A percentile compares a stretch with the other conserved stretches of the same genome.
Conservation (phyloP, 2,797 vertebrate species). For the Sebastes hubbsi region DNA sequence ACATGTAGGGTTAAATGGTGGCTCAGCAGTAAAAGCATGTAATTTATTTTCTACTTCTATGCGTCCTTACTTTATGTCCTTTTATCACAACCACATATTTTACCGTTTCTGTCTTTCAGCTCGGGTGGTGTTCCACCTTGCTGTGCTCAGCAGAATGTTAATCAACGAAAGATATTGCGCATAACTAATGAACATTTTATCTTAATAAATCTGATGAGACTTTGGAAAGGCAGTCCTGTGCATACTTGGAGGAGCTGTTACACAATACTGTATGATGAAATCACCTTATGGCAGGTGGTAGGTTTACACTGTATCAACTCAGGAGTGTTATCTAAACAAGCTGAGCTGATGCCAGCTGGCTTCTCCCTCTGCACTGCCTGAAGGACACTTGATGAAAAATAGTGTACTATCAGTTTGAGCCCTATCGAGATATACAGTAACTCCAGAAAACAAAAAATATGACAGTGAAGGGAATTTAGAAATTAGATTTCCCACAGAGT, state of each 20-base stretch:
- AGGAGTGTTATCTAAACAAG: conserved; percentile 68
- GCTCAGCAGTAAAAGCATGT: background rate
- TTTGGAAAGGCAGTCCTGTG: background rate
- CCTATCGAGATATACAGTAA: conserved; percentile 40
- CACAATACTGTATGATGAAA: conserved; percentile 51
- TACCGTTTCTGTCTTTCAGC: background rate
- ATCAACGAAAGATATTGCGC: conserved; percentile 6
- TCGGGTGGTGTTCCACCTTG: conserved; percentile 1
- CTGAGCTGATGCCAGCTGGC: conserved; percentile 69
- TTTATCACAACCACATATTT: background rate
- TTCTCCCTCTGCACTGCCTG: conserved; percentile 51
- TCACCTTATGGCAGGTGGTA: conserved; percentile 50
- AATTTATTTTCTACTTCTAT: background rate
- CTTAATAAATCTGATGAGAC: conserved; percentile 28
- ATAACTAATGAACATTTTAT: conserved; percentile 42
- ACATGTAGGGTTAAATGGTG: background rate
- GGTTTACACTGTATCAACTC: conserved; percentile 52
- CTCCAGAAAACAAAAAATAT: conserved; percentile 28
- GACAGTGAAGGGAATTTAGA: conserved; percentile 37
- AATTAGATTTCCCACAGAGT: conserved; percentile 45
- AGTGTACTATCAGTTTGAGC: conserved; percentile 39
- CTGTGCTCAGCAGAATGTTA: conserved; percentile 41
- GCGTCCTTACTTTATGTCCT: background rate
- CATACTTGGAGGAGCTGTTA: conserved; percentile 26
- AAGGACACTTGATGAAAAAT: conserved; percentile 59